Percentiles rank a stretch among this genome's conserved stretches.
Conservation (phyloP, 2,797 vertebrate genomes). For the Acanthiza pusilla region DNA sequence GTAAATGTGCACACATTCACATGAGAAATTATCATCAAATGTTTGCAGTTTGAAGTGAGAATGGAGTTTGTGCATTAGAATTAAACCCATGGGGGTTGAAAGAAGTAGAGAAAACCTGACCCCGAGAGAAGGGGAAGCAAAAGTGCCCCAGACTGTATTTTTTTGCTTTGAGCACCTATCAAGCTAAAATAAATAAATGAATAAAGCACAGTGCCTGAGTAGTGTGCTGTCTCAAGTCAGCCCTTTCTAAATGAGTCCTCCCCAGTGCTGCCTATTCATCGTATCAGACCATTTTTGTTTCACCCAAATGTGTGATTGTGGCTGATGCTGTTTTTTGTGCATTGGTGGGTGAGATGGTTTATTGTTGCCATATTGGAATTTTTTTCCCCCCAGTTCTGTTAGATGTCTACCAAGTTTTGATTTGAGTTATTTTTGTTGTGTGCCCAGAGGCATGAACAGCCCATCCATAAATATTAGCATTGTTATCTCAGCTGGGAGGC, state of each 20-base stretch:
- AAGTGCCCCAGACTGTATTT: neutral
- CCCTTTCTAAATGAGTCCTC: neutral
- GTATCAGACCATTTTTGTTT: neutral
- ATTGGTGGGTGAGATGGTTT: neutral
- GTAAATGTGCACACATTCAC: neutral
- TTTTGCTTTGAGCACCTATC: neutral
- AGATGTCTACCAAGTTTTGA: constrained; percentile 30
- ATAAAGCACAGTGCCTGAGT: neutral
- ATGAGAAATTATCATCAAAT: neutral
- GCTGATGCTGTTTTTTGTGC: neutral
- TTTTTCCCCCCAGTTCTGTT: neutral
- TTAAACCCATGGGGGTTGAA: neutral
- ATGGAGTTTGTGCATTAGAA: neutral
- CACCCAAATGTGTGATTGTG: neutral
- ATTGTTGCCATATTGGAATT: neutral
- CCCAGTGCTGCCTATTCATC: neutral
- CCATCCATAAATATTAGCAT: constrained; percentile 50
- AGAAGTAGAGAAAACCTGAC: neutral
- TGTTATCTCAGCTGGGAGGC: constrained; percentile 64
- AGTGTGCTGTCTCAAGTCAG: neutral
- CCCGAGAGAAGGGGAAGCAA: neutral
- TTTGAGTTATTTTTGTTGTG: constrained; percentile 47
- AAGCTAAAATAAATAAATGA: neutral
- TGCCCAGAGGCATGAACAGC: constrained; percentile 42
- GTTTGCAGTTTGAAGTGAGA: neutral